phyloP scores from a whole-genome alignment of 2,797 vertebrate genomes.

The Sebastes taczanowskii region DNA sequence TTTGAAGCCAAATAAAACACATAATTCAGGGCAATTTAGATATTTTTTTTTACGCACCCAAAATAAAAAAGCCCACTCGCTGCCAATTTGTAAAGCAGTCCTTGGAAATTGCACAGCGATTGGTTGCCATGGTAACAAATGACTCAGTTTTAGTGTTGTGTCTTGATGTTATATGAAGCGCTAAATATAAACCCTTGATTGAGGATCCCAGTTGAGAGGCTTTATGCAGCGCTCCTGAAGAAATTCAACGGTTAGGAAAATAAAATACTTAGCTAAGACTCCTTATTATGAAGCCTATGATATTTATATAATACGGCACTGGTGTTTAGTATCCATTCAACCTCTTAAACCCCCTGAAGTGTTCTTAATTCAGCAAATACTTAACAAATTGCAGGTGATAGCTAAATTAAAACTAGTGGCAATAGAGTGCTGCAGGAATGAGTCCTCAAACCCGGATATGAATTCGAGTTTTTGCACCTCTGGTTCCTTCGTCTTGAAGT shows the following conservation, averaged over 20 bases:
- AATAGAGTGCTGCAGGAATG: not conserved
- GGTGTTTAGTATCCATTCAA: not conserved
- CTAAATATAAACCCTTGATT: constrained; percentile 46
- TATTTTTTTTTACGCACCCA: not conserved
- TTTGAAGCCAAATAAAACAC: not conserved
- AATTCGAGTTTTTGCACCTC: too few relatives aligned
- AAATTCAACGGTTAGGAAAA: constrained; percentile 7
- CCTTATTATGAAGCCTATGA: not conserved
- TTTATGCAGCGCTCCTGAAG: not conserved
- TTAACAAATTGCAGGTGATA: not conserved
- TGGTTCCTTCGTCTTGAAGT: too few relatives aligned
- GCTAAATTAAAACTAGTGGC: not conserved
- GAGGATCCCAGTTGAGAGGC: constrained; percentile 10
- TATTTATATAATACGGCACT: not conserved
- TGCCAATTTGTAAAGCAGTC: constrained; percentile 32
- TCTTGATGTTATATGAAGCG: constrained; percentile 20
- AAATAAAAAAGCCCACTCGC: constrained; percentile 25
- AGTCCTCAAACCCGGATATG: too few relatives aligned
- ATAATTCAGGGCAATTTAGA: not conserved
- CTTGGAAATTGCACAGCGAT: constrained; percentile 29
- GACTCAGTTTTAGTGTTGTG: constrained; percentile 8
- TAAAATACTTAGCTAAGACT: not conserved
- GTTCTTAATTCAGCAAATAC: not conserved
- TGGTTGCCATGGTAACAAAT: constrained; percentile 43
- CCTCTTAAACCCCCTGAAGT: not conserved